Base-by-base conservation (phyloP, 2,113 vertebrate genomes). In the Tragelaphus buxtoni region DNA sequence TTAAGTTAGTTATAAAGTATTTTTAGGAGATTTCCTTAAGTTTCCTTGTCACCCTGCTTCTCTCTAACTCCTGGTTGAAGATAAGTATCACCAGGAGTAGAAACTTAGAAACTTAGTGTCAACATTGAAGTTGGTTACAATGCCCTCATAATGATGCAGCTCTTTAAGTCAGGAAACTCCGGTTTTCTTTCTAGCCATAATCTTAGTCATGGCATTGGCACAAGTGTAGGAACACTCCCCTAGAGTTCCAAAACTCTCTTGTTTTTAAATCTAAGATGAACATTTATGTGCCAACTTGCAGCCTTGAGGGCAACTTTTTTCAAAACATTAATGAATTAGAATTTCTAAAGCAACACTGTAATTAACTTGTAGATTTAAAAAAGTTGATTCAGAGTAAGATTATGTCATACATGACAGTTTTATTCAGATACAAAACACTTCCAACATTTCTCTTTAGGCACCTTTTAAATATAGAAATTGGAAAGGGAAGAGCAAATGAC, bases 81-180 rank as follows among this genome's bases (percentile, higher is more conserved):
- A 32, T 72, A 86, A 60, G 16, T 24, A 30, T 91, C 47, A 51
- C 56, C 18, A 82, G 39, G 61, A 58, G n/a, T 82, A 53, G 35
- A 80, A 65, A 95, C 12, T 49, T 85, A 79, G 93, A 90, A 92
- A 28, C 32, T 84, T 30, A 17, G 35, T 32, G 13, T 55, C 61
- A 77, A 7, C 14, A 20, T 35, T 77, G 60, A 91, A 69, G 56
- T 90, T 87, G 74, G 90, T 92, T 65, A 77, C 56, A 83, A 2
- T 90, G n/a, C 35, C 32, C 42, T 92, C 13, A 2, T 20, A 39
- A 88, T 87, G 90, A 95, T 20, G 77, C 42, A 72, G 69, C 45
- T 12, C 53, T 87, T 17, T 18, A 83, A 80, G 94, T 61, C 92
- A 93, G 95, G 97, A 97, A 97, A 97, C 88, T 97, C 88, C 56